Evolutionary conservation across 1,140 invertebrate species (phyloP).

Genomic region (Drosophila ficusphila): DNA sequence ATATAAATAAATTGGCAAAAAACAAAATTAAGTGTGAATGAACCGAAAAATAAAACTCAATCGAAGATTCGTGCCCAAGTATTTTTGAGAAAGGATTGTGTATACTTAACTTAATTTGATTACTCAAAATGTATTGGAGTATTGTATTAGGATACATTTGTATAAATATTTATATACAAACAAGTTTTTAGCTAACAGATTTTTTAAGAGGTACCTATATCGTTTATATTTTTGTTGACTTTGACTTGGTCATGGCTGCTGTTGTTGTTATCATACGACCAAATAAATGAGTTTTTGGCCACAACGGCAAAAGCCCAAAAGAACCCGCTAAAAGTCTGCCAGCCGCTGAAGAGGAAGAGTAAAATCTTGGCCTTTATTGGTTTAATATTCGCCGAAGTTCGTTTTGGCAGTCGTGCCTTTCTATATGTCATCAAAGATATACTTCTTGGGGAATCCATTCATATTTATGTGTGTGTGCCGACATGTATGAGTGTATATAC

Average conservation of each 20-base stretch:
- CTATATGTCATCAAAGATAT: constrained; percentile 45
- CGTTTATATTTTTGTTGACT: neutral
- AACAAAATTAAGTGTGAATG: constrained; percentile 40
- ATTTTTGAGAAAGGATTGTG: too few species aligned
- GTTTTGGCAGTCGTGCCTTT: constrained; percentile 2
- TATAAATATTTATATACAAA: neutral
- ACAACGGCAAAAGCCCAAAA: constrained; percentile 8
- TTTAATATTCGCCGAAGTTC: constrained; percentile 65
- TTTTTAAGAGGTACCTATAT: constrained; percentile 3
- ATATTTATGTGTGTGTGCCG: constrained; percentile 24
- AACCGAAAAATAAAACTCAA: neutral
- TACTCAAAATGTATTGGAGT: too few species aligned
- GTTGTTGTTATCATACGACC: constrained; percentile 25
- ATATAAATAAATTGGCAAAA: constrained; percentile 29
- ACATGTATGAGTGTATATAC: constrained; percentile 20
- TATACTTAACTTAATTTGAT: too few species aligned
- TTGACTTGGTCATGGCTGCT: constrained; percentile 28
- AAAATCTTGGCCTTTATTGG: constrained; percentile 60
- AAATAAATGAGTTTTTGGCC: constrained; percentile 55
- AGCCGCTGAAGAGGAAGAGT: constrained; percentile 14
- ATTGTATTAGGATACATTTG: neutral
- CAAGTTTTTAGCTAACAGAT: too few species aligned
- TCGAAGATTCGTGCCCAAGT: constrained; percentile 1
- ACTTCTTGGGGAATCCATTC: constrained; percentile 33
- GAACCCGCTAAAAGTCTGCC: constrained; percentile 2